phyloP scores from a whole-genome alignment of 2,797 vertebrate species.

The Rhynchonycteris naso region DNA sequence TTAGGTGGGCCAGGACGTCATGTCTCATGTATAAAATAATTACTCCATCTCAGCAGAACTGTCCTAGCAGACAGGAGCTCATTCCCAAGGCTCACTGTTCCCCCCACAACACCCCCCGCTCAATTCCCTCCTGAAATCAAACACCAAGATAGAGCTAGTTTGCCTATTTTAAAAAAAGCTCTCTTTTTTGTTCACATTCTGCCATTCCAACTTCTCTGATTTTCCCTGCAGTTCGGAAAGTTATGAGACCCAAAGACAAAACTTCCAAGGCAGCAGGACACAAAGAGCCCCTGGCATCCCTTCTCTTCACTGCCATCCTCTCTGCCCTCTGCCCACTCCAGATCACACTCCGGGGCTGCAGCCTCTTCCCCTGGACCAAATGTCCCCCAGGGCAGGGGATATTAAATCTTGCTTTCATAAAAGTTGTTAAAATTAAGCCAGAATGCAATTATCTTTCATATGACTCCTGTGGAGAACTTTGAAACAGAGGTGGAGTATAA shows the following conservation, averaged over 20 bases:
- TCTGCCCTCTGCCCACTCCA: too few species aligned
- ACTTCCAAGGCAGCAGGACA: neutral
- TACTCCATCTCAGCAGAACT: neutral
- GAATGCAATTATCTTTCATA: neutral
- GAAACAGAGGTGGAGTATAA: neutral
- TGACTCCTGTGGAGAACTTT: neutral
- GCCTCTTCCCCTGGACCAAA: neutral
- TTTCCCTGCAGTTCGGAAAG: neutral
- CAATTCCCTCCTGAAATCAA: too few species aligned
- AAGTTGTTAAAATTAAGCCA: neutral
- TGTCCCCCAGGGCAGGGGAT: neutral
- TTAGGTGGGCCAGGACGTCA: neutral
- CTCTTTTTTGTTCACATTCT: neutral
- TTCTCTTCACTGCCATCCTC: neutral
- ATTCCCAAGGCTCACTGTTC: neutral
- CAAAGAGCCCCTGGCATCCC: fast-evolving
- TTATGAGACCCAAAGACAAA: neutral
- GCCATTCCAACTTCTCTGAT: neutral
- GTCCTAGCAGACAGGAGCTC: neutral
- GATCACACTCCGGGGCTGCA: fast-evolving
- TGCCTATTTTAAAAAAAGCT: neutral
- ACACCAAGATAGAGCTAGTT: neutral
- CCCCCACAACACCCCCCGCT: neutral
- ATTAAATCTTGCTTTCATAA: too few species aligned
- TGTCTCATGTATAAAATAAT: neutral